Base-by-base conservation (phyloP, 1,140 invertebrate species). In the Drosophila pectinifera region DNA sequence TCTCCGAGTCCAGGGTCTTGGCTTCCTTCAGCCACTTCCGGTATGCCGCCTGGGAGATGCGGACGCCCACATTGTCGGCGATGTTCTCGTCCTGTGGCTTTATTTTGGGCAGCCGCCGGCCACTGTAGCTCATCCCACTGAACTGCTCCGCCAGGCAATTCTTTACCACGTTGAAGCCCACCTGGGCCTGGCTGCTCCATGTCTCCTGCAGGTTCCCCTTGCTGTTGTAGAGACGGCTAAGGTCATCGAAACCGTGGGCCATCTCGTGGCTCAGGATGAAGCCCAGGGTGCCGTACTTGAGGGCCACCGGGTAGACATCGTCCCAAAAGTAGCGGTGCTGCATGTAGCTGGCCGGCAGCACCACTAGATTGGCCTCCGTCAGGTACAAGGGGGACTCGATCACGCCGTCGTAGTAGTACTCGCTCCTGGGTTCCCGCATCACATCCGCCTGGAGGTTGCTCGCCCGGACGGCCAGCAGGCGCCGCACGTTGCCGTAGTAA, bases 271-370 rank as follows among this genome's bases (percentile, higher is more conserved):
- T 95, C 38, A 96, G 94, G 7, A 95, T 96, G 5, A 97, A 97
- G 0, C 98, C 98, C 94, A 99, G 98, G 0, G 97, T 98, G 6
- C 98, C 98, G 91, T 96, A 99, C 92, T 99, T 99, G 0, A 99
- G 94, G 16, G 97, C 97, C 73, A 95, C 95, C 0, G 98, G 97
- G 92, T 97, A 98, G 24, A 70, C 73, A 46, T 95, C 94, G 38
- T 96, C 95, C 83, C 98, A 97, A 91, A 98, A 98, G 91, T 99
- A 99, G 0, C 98, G 98, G 64, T 96, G 95, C 84, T 99, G 98
- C 4, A 99, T 94, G 59, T 99, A 99, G 6, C 97, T 98, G 39
- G 98, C 98, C 0, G 98, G 98, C 81, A 99, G 98, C 0, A 98
- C 97, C 75, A 98, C 98, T 85, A 98, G 96, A 93, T 99, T 99